Base-by-base conservation (phyloP, 2,888 invertebrate genomes). In the Ectemnius lituratus region DNA sequence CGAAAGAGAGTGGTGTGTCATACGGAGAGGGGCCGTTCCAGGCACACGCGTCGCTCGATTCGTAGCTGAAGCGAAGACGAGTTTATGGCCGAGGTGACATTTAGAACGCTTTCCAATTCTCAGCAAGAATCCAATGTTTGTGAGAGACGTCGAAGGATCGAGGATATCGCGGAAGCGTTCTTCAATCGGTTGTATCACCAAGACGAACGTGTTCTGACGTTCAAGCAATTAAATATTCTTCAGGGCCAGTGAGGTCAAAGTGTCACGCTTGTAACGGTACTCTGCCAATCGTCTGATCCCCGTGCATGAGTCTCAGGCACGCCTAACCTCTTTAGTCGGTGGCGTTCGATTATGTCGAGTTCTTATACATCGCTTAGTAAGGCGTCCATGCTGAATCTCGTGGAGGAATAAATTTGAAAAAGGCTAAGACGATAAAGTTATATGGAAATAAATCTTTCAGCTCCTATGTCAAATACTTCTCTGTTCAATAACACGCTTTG, bases 91-190 rank as follows among this genome's bases (percentile, higher is more conserved):
- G 70, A 75, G 61, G 67, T 74, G 76, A 76, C 76, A 76, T 75
- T 76, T 75, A 52, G 70, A 76, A 67, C 70, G 75, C 75, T 74
- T 76, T 76, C 75, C 76, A 76, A 76, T 76, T 76, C 37, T 75
- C 67, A 57, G 65, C 57, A 60, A 60, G 57, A 65, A 11, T 16
- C 20, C 52, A 13, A 5, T n/a, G 52, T 1, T 14, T 2, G 18
- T 6, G n/a, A 18, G n/a, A 52, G 18, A 0, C n/a, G 52, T 37
- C 8, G 37, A 6, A 6, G 37, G 37, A 37, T 37, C 23, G 23
- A 23, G 23, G 23, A 11, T 37, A 11, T 14, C 4, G 52, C 14
- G 52, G 52, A 52, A 16, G 49, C 49, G 52, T 2, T 1, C 6
- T n/a, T 2, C 20, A 4, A 16, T 4, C 2, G 14, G 2, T 4